Percentiles rank a stretch among this genome's conserved stretches.
Conservation (phyloP, 2,113 vertebrate genomes). For the Arizona elegans region DNA sequence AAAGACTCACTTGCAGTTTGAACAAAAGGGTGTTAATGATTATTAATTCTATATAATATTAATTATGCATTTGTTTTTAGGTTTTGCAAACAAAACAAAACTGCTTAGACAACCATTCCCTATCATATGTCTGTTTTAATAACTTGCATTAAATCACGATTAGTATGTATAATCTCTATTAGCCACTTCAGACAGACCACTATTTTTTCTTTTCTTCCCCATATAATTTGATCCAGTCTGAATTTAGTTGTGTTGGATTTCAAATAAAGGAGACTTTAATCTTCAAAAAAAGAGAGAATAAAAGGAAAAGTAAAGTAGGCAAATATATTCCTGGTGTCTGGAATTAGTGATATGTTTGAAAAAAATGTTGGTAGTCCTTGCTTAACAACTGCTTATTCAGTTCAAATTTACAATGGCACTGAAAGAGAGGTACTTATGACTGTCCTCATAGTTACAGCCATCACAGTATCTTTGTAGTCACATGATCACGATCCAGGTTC, state of each 20-base stretch:
- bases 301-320: neutral
- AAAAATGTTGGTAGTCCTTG: neutral
- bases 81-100: constrained; percentile 21
- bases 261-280: neutral
- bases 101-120: constrained; percentile 33
- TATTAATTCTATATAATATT: constrained; percentile 36
- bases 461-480: neutral
- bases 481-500: neutral
- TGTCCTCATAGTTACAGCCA: neutral
- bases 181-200: neutral
- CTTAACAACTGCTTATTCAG: neutral
- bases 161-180: neutral
- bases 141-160: neutral
- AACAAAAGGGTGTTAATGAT: constrained; percentile 12
- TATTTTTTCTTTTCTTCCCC: neutral
- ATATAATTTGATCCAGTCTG: neutral
- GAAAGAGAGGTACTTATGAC: too few relatives aligned
- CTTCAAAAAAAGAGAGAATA: neutral
- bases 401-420: too few relatives aligned
- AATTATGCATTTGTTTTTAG: constrained; percentile 39
- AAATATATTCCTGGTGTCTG: neutral
- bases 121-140: constrained; percentile 8
- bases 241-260: neutral
- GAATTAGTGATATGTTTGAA: neutral
- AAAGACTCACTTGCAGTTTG: constrained; percentile 18